These are phyloP conservation scores for Acromyrmex echinatior DNA, from an alignment of 1,140 invertebrate species.

Conservation along the genomic window DNA sequence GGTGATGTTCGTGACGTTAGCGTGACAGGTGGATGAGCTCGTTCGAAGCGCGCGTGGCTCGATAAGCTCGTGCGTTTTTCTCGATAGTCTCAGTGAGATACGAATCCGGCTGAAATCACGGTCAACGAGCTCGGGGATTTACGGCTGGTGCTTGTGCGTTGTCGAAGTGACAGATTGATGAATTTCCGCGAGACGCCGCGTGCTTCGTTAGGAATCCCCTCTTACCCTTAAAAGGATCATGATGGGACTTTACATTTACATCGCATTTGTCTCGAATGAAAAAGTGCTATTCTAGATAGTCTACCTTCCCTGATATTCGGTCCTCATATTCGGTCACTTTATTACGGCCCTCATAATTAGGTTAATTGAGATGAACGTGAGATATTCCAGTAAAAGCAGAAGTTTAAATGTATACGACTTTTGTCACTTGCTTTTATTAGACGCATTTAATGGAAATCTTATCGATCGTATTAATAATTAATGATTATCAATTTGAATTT, in stretches of 20 bases:
- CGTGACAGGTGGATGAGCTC: conserved; percentile 26
- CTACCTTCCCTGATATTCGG: neutral
- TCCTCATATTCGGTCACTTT: neutral
- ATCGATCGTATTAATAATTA: neutral
- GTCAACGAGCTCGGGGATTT: conserved; percentile 38
- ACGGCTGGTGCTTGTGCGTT: conserved; percentile 26
- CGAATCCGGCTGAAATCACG: conserved; percentile 1
- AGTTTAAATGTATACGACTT: neutral
- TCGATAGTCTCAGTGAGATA: neutral
- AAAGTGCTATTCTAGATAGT: neutral
- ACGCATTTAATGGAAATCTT: neutral
- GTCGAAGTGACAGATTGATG: conserved; percentile 51
- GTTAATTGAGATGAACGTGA: neutral
- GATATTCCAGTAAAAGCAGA: neutral
- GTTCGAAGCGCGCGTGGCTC: neutral
- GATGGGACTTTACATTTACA: neutral
- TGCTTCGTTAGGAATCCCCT: neutral
- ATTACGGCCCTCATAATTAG: neutral
- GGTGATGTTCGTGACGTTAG: conserved; percentile 2
- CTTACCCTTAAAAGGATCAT: neutral
- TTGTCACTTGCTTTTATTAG: neutral
- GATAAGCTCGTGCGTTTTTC: neutral
- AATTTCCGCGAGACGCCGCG: conserved; percentile 39
- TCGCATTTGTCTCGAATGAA: conserved; percentile 12
- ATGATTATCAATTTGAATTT: neutral